phyloP scores from a whole-genome alignment of 1,140 invertebrate genomes.

The Drosophila nigrodunni region DNA sequence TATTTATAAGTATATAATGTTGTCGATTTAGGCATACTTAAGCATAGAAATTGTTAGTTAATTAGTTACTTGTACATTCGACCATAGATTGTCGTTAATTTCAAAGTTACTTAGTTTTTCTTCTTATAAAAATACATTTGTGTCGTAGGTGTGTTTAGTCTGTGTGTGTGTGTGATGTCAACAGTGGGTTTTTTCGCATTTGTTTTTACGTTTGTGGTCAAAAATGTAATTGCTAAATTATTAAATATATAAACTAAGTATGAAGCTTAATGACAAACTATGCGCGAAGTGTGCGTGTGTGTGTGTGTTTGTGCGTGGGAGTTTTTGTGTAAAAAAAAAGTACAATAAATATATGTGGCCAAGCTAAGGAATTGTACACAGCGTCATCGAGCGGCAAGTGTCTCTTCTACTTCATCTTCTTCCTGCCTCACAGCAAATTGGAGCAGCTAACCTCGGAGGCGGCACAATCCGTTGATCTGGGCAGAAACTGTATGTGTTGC shows the following conservation, averaged over 20 bases:
- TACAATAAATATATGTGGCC: slow-evolving; percentile 73
- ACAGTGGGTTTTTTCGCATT: slow-evolving; percentile 34
- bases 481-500: slow-evolving; percentile 82
- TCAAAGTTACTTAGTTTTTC: background rate
- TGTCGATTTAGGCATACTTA: slow-evolving; percentile 24
- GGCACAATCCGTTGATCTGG: slow-evolving; percentile 73
- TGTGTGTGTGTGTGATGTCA: slow-evolving; percentile 42
- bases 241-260: slow-evolving; percentile 22
- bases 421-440: slow-evolving; percentile 68
- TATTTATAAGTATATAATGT: slow-evolving; percentile 29
- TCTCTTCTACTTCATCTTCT: background rate
- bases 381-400: slow-evolving; percentile 29
- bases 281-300: slow-evolving; percentile 33
- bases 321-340: slow-evolving; percentile 62
- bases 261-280: slow-evolving; percentile 38
- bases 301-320: slow-evolving; percentile 41
- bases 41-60: slow-evolving; percentile 14
- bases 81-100: slow-evolving; percentile 21
- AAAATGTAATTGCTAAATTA: slow-evolving; percentile 31
- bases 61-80: slow-evolving; percentile 34
- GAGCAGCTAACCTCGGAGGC: slow-evolving; percentile 67
- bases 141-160: slow-evolving; percentile 16
- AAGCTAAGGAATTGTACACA: slow-evolving; percentile 58
- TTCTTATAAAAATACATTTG: slow-evolving; percentile 10
- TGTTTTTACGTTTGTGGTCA: slow-evolving; percentile 22